A percentile compares a stretch with the other conserved stretches of the same genome.
Conservation (phyloP, 2,797 vertebrate genomes). For the Nasua narica region DNA sequence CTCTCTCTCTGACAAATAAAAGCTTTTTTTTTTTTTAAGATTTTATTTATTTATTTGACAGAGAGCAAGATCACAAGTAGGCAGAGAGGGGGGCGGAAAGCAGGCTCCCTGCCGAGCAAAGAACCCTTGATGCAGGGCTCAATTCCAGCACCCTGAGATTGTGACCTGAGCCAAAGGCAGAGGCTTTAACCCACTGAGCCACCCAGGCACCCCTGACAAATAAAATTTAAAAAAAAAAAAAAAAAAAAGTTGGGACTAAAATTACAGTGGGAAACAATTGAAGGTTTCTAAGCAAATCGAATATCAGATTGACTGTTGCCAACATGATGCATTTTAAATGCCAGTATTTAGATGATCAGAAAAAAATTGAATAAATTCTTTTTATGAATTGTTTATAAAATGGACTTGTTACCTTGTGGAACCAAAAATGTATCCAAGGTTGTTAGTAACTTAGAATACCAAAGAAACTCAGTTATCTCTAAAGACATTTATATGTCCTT, state of each 20-base stretch:
- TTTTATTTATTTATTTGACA: no score
- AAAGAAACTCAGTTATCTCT: neutral
- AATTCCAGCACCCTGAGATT: no score
- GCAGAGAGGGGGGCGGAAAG: no score
- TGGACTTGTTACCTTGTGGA: neutral
- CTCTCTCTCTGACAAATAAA: no score
- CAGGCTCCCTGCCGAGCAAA: no score
- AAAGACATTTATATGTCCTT: neutral
- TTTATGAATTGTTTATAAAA: neutral
- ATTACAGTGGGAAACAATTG: neutral
- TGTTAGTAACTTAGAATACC: neutral
- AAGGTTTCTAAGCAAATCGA: neutral
- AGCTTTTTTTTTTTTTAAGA: no score
- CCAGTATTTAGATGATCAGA: neutral
- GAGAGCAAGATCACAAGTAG: no score
- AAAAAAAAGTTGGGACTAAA: neutral
- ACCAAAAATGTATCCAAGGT: neutral
- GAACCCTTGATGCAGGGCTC: no score
- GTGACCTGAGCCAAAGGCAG: no score
- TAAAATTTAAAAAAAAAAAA: neutral
- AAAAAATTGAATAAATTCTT: neutral
- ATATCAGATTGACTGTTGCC: neutral
- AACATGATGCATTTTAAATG: neutral
- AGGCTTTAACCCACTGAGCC: no score
- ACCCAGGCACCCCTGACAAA: no score